Percentiles rank a stretch among this genome's conserved stretches.
Conservation (phyloP, 2,113 vertebrate genomes). For the Formicarius rufipectus region DNA sequence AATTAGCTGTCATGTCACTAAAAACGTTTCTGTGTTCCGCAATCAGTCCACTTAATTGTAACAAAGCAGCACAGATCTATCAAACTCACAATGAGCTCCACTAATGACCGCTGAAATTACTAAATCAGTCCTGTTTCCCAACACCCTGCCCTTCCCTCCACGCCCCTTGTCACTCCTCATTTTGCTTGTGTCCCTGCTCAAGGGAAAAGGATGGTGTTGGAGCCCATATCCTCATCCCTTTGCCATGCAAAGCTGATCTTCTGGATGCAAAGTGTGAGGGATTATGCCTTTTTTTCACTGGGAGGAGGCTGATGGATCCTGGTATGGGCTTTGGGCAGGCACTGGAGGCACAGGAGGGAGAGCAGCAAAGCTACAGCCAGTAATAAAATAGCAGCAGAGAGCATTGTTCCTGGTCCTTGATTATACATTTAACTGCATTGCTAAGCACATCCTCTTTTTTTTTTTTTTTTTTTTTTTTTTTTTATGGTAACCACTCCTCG, state of each 20-base stretch:
- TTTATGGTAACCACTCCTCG: background rate
- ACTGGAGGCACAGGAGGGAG: background rate
- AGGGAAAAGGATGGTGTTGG: background rate
- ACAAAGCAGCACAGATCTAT: conserved; percentile 68
- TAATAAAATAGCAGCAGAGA: conserved; percentile 51
- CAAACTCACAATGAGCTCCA: conserved; percentile 55
- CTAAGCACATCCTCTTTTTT: conserved; percentile 42
- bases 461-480: background rate
- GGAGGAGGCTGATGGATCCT: background rate
- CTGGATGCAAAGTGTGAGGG: background rate
- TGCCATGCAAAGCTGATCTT: background rate
- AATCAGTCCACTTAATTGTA: conserved; percentile 73
- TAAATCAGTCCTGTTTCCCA: conserved; percentile 39
- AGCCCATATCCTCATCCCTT: background rate
- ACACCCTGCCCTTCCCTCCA: background rate
- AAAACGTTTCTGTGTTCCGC: conserved; percentile 66
- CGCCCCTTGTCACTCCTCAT: background rate
- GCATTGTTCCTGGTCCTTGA: conserved; percentile 26
- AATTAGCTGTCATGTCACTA: conserved; percentile 72
- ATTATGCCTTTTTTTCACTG: background rate
- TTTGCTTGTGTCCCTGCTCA: background rate
- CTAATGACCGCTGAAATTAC: conserved; percentile 69
- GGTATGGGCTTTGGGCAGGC: background rate
- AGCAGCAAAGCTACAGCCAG: background rate
- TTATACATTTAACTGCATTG: conserved; percentile 61